Evolutionary conservation across 1,140 invertebrate genomes (phyloP).

Genomic region (Polypedilum vanderplanki): DNA sequence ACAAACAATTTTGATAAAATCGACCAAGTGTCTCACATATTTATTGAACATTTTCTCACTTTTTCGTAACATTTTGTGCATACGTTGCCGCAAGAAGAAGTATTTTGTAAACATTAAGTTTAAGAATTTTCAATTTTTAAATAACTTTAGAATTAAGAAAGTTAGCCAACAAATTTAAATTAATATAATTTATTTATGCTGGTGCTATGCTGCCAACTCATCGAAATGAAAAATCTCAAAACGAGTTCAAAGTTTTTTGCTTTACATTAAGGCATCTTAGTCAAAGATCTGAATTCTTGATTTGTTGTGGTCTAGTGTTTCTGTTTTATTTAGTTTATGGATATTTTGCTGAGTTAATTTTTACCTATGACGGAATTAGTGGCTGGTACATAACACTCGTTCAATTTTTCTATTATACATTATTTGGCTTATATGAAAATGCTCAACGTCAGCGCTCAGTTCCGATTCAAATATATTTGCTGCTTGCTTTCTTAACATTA

Average conservation of each 20-base stretch:
- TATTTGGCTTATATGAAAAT: slow-evolving; percentile 73
- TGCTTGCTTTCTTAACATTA: slow-evolving; percentile 79
- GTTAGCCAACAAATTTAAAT: too few relatives aligned
- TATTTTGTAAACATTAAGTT: too few relatives aligned
- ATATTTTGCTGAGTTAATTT: slow-evolving; percentile 90
- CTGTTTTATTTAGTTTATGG: slow-evolving; percentile 85
- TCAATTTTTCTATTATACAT: slow-evolving; percentile 81
- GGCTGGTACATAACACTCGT: slow-evolving; percentile 90
- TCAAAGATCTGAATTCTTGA: slow-evolving; percentile 62
- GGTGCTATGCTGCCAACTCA: neutral
- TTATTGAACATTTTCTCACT: too few relatives aligned
- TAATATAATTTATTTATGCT: neutral
- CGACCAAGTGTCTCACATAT: too few relatives aligned
- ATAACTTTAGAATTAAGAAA: too few relatives aligned
- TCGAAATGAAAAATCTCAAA: neutral
- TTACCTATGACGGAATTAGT: slow-evolving; percentile 79
- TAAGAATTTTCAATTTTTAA: too few relatives aligned
- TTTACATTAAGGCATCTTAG: slow-evolving; percentile 63
- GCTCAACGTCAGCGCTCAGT: slow-evolving; percentile 67
- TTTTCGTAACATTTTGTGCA: too few relatives aligned
- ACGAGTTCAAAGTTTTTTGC: slow-evolving; percentile 58
- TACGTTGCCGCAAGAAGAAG: too few relatives aligned
- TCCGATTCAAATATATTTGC: slow-evolving; percentile 69
- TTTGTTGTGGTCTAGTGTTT: slow-evolving; percentile 73
- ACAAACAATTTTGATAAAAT: too few relatives aligned